These are phyloP conservation scores for Limnephilus lunatus DNA, from an alignment of 2,888 invertebrate species.

Conservation along the genomic window DNA sequence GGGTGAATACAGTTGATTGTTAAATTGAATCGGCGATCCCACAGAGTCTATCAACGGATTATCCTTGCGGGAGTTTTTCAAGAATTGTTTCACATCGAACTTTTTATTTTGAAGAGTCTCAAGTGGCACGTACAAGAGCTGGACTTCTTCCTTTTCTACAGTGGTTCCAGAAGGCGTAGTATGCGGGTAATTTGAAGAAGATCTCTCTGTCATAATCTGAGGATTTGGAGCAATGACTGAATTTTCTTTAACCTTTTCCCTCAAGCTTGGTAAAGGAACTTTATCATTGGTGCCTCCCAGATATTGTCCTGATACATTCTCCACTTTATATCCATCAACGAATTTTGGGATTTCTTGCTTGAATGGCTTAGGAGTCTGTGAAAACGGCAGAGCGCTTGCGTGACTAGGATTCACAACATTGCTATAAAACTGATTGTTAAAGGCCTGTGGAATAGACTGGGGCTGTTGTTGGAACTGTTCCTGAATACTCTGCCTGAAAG, in stretches of 20 bases:
- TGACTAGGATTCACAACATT: conserved; percentile 21
- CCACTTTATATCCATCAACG: conserved; percentile 74
- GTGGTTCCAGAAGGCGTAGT: conserved; percentile 67
- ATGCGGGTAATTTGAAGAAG: conserved; percentile 52
- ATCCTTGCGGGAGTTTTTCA: conserved; percentile 60
- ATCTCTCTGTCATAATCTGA: conserved; percentile 58
- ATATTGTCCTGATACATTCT: conserved; percentile 70
- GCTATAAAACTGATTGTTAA: conserved; percentile 64
- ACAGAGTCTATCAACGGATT: conserved; percentile 59
- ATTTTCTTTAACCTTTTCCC: conserved; percentile 70
- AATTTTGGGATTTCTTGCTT: conserved; percentile 66
- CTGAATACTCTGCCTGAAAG: conserved; percentile 52
- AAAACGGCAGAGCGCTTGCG: conserved; percentile 17
- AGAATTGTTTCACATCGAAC: conserved; percentile 71
- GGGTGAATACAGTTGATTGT: conserved; percentile 68
- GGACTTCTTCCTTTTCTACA: conserved; percentile 82
- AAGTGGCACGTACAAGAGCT: conserved; percentile 88
- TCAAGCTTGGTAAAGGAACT: conserved; percentile 71
- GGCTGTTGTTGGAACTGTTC: conserved; percentile 58
- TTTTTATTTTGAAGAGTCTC: conserved; percentile 82
- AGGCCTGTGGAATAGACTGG: conserved; percentile 28
- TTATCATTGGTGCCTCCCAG: conserved; percentile 67
- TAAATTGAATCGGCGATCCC: conserved; percentile 73
- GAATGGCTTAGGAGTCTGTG: conserved; percentile 36
- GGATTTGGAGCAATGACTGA: conserved; percentile 55